A percentile compares a stretch with the other conserved stretches of the same genome.
phyloP scores from a whole-genome alignment of 2,113 vertebrate species.

The Phalacrocorax carbo region DNA sequence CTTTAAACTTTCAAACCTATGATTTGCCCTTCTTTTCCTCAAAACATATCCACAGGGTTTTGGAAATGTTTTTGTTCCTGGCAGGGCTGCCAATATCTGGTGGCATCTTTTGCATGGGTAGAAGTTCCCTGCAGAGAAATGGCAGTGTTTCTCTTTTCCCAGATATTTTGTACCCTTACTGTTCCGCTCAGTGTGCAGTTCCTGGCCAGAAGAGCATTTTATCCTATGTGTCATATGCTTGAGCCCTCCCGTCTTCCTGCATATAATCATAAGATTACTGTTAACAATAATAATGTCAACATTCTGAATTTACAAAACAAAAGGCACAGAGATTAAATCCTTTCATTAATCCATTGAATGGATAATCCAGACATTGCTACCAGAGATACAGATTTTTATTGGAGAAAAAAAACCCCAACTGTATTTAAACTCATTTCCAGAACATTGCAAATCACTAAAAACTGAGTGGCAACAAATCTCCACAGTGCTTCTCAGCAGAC shows the following conservation, averaged over 20 bases:
- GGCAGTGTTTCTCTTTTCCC: background rate
- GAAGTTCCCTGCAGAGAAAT: background rate
- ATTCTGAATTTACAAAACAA: slow-evolving; percentile 28
- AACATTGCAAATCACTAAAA: background rate
- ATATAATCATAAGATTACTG: slow-evolving; percentile 1
- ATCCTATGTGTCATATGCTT: background rate
- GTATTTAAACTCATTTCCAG: background rate
- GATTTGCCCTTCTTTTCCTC: background rate
- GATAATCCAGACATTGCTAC: background rate
- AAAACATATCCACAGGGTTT: background rate
- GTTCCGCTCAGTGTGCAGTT: background rate
- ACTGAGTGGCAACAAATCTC: background rate
- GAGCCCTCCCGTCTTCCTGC: slow-evolving; percentile 25
- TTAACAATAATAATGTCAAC: background rate
- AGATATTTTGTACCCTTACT: background rate
- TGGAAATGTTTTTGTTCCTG: background rate
- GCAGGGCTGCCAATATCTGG: background rate
- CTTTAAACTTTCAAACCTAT: background rate
- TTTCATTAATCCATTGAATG: slow-evolving; percentile 17
- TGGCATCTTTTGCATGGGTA: background rate
- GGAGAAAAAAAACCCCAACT: accelerated
- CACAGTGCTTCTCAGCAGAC: background rate
- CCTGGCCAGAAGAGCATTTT: slow-evolving; percentile 16
- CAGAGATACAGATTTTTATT: background rate
- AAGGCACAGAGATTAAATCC: background rate